These are phyloP conservation scores for Scolanthus callimorphus DNA, from an alignment of 92 coral and sea anemone genomes.

Conservation along the genomic window DNA sequence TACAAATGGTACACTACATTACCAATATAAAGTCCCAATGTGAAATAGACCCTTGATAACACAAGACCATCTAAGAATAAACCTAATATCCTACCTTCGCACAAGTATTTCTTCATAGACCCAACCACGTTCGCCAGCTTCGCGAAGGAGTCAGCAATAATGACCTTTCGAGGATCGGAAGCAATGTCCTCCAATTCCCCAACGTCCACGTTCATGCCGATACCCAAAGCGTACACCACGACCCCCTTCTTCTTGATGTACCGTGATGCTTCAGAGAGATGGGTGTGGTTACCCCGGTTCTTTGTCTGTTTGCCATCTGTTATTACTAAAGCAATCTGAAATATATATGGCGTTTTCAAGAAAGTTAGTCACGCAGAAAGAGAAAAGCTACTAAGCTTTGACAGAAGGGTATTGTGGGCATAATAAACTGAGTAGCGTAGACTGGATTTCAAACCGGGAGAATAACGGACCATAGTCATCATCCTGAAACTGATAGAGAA, in stretches of 20 bases:
- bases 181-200: conserved; percentile 10
- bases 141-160: conserved; percentile 9
- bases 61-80: too few relatives aligned
- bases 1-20: too few relatives aligned
- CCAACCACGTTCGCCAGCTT: conserved; percentile 14
- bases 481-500: too few relatives aligned
- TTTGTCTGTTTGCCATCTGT: conserved; percentile 39
- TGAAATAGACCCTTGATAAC: too few relatives aligned
- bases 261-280: conserved; percentile 6
- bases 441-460: too few relatives aligned
- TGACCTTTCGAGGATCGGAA: conserved; percentile 20
- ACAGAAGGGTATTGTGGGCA: too few relatives aligned
- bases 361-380: too few relatives aligned
- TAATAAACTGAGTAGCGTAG: too few relatives aligned
- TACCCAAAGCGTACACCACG: conserved; percentile 24
- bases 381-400: too few relatives aligned
- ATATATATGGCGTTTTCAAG: too few relatives aligned
- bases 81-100: conserved; percentile 64
- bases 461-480: too few relatives aligned
- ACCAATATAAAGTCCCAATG: too few relatives aligned
- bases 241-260: conserved; percentile 28
- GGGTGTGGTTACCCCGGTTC: conserved; percentile 4
- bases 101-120: conserved; percentile 12
- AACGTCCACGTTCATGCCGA: conserved; percentile 7
- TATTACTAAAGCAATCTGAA: conserved; percentile 9